phyloP scores from a whole-genome alignment of 2,113 vertebrate species.

The Macheiramphus alcinus region DNA sequence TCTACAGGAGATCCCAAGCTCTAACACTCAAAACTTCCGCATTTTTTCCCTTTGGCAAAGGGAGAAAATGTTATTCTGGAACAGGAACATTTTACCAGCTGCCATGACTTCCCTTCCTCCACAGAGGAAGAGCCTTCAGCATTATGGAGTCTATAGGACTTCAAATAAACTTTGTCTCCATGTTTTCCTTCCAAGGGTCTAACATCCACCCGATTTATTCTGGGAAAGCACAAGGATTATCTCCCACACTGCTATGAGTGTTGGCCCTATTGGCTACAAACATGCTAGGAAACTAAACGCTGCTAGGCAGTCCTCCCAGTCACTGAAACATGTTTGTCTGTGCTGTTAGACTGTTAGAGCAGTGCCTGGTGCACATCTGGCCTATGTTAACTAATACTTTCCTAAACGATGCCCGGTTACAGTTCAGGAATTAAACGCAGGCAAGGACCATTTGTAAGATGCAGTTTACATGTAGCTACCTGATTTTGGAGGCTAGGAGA shows the following conservation, averaged over 20 bases:
- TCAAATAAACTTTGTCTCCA: background rate
- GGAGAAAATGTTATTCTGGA: background rate
- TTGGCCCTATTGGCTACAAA: background rate
- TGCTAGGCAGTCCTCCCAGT: background rate
- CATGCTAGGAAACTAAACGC: background rate
- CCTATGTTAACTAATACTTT: background rate
- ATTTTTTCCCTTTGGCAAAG: background rate
- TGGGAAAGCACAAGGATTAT: background rate
- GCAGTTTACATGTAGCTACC: background rate
- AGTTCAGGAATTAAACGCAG: background rate
- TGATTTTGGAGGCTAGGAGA: background rate
- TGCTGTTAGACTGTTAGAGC: background rate
- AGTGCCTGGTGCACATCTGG: background rate
- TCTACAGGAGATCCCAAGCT: background rate
- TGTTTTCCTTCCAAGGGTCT: background rate
- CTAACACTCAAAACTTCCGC: background rate
- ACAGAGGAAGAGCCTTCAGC: background rate
- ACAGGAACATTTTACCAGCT: background rate
- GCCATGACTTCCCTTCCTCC: background rate
- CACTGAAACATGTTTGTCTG: background rate
- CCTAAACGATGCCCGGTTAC: rapidly evolving
- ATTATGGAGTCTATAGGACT: background rate
- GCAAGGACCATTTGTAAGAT: background rate
- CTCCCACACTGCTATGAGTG: background rate
- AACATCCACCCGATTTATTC: background rate